Evolutionary conservation across 2,888 invertebrate genomes (phyloP), one percentile per base, ranked within the genome.

Genomic region (Erebia ligea): DNA sequence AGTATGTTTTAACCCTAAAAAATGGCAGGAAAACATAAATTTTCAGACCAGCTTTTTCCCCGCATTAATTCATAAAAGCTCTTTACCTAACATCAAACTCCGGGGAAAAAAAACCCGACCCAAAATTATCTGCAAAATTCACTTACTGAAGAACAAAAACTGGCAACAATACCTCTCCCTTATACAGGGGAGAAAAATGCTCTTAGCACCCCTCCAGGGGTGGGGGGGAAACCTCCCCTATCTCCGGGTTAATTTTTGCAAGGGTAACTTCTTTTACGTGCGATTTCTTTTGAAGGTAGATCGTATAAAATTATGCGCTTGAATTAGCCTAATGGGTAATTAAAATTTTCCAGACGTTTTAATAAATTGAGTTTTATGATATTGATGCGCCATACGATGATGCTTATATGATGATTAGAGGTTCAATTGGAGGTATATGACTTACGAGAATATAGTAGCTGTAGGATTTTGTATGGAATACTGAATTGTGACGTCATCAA

Each of bases 251-350:
- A 85, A 89, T 90, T 91, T 91, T 91, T 90, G 88, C 85, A 87
- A 88, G 86, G 87, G 86, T 80, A 80, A 84, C 86, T 88, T 91
- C 91, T 90, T 90, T 87, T 88, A 89, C 90, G 89, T 88, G 80
- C 78, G 76, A 69, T 73, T 72, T 77, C 84, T 85, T 89, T 87
- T 85, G 85, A 89, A 86, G 61, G 45, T 59, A 19, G 88, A 84
- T 83, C 79, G 81, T 48, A 73, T 34, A 75, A 81, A 80, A 78
- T 83, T 83, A 84, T 81, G 81, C 85, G 82, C 84, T 84, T 81
- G 45, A 69, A 67, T 59, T 67, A 65, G 21, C 45, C 40, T 19
- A 15, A 45, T 21, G 45, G 48, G 21, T 62, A 15, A 48, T 62
- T 48, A 57, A 21, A 62, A 21, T 62, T 48, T 62, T 48, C 59